Conservation (phyloP, 2,888 invertebrate genomes). For the Protula sp. region DNA sequence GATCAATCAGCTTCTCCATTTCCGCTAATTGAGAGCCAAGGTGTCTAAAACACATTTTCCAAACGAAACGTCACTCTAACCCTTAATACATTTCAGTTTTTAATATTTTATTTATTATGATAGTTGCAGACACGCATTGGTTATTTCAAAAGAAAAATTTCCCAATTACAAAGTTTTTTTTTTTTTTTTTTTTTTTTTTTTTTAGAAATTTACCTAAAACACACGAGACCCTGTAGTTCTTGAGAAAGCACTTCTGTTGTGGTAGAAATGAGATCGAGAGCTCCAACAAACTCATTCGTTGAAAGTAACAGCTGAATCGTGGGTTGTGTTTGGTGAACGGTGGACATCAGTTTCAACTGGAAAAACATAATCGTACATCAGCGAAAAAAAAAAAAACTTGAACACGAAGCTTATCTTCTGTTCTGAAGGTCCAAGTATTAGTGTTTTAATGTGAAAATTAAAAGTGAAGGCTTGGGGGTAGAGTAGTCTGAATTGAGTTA, state of each 20-base stretch:
- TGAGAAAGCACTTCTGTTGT: slow-evolving; percentile 89
- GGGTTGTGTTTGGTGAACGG: slow-evolving; percentile 95
- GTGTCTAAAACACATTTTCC: slow-evolving; percentile 63
- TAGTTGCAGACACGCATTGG: too few relatives aligned
- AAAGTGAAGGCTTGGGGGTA: background rate
- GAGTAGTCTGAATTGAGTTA: slow-evolving; percentile 4
- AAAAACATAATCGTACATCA: background rate
- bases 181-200: background rate
- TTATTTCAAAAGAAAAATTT: too few relatives aligned
- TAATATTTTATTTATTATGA: background rate
- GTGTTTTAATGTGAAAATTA: too few relatives aligned
- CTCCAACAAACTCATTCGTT: slow-evolving; percentile 94
- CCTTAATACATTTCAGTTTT: too few relatives aligned
- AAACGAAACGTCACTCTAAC: too few relatives aligned
- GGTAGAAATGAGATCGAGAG: slow-evolving; percentile 90
- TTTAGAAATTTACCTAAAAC: slow-evolving; percentile 63
- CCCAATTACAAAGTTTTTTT: too few relatives aligned
- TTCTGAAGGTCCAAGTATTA: too few relatives aligned
- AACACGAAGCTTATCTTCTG: too few relatives aligned
- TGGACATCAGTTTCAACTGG: slow-evolving; percentile 80
- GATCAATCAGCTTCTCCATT: slow-evolving; percentile 91
- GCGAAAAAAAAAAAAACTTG: background rate
- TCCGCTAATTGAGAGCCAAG: slow-evolving; percentile 91
- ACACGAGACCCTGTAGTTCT: slow-evolving; percentile 85
- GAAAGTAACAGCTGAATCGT: slow-evolving; percentile 90